Conservation (phyloP, 2,797 vertebrate species). For the Clarias platycephalus region DNA sequence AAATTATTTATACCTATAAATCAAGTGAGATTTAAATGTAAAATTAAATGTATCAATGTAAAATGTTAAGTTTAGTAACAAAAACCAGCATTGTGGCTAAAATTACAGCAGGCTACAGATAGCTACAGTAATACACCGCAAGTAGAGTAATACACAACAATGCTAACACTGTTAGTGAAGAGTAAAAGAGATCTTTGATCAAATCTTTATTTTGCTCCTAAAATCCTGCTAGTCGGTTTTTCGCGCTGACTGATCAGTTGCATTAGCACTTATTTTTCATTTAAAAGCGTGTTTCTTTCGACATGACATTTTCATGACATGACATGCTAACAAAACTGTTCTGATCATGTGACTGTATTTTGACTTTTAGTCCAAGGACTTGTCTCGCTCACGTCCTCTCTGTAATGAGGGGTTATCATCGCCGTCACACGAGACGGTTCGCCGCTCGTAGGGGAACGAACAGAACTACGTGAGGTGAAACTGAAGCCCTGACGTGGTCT, state of each 20-base stretch:
- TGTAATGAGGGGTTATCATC: constrained; percentile 33
- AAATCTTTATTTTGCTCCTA: not conserved
- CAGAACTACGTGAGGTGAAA: constrained; percentile 25
- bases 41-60: too few species aligned
- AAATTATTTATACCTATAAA: not conserved
- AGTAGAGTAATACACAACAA: not conserved
- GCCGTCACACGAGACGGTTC: constrained; percentile 20
- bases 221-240: not conserved
- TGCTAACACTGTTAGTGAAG: not conserved
- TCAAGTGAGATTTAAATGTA: too few species aligned
- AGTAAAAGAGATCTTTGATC: too few species aligned
- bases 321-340: not conserved
- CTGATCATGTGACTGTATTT: not conserved
- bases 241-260: not conserved
- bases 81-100: not conserved
- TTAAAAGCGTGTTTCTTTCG: not conserved
- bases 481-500: constrained; percentile 23
- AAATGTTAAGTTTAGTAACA: not conserved
- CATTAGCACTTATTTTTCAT: not conserved
- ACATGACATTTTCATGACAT: not conserved
- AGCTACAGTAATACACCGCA: not conserved
- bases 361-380: constrained; percentile 27
- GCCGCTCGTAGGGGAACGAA: not conserved
- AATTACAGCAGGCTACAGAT: not conserved
- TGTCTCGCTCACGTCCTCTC: not conserved